These are phyloP conservation scores for Lophura nycthemera DNA, from an alignment of 2,113 vertebrate species.

Conservation along the genomic window DNA sequence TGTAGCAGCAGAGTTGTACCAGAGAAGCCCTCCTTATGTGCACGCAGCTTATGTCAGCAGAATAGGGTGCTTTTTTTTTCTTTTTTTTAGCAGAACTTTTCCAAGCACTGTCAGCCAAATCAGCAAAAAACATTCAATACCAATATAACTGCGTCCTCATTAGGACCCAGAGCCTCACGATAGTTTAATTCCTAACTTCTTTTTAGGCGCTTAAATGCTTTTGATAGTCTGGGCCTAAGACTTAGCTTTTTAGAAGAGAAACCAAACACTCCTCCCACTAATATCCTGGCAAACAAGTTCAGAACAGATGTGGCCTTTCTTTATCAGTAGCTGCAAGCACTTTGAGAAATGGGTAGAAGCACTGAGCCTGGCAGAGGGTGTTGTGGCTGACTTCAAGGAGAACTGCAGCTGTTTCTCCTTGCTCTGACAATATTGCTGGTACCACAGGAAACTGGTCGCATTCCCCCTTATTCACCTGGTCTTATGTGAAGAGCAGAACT, in stretches of 20 bases:
- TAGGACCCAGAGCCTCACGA: neutral
- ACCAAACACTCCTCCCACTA: neutral
- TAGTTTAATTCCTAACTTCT: slow-evolving; percentile 6
- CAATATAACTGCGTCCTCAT: slow-evolving; percentile 23
- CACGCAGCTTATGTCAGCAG: slow-evolving; percentile 63
- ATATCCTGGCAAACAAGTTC: neutral
- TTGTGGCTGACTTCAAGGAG: neutral
- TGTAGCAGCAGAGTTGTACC: slow-evolving; percentile 56
- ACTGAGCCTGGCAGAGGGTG: neutral
- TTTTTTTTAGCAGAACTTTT: slow-evolving; percentile 67
- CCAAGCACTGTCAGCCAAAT: slow-evolving; percentile 32
- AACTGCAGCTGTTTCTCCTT: neutral
- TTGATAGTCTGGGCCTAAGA: neutral
- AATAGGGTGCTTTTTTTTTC: neutral
- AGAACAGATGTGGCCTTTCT: neutral
- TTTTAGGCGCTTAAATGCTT: neutral
- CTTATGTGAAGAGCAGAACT: neutral
- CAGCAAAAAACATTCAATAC: slow-evolving; percentile 50
- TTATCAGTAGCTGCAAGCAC: neutral
- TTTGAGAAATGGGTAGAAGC: neutral
- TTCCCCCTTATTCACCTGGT: neutral
- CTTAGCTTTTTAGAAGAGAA: neutral
- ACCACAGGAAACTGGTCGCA: neutral
- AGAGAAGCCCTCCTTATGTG: slow-evolving; percentile 44
- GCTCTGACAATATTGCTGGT: neutral